These are phyloP conservation scores for Synergus umbraculus DNA, from an alignment of 2,888 invertebrate species.

Conservation along the genomic window DNA sequence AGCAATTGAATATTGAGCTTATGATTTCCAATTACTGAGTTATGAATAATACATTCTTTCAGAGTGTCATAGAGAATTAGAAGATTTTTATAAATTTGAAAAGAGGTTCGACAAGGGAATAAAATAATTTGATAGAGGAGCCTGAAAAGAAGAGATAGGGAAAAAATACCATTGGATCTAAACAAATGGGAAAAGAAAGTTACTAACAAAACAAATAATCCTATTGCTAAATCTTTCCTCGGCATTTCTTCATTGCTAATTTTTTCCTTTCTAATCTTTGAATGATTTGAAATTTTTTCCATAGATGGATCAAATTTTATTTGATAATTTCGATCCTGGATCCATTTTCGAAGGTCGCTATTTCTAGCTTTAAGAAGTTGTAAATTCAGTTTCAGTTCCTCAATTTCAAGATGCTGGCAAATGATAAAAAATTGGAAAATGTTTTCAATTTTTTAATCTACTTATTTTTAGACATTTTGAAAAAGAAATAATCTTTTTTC, in stretches of 20 bases:
- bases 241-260: conserved; percentile 30
- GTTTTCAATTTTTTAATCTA: not conserved
- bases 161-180: not conserved
- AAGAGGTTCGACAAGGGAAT: not conserved
- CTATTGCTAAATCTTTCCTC: conserved; percentile 51
- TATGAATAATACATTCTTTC: not conserved
- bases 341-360: conserved; percentile 47
- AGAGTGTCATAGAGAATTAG: not conserved
- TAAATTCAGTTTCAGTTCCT: conserved; percentile 52
- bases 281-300: not conserved
- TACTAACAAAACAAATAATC: conserved; percentile 50
- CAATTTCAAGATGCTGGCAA: conserved; percentile 48
- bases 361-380: conserved; percentile 57
- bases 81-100: not conserved
- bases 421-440: not conserved
- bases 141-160: not conserved
- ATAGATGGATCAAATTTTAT: no score
- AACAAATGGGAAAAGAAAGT: conserved; percentile 48
- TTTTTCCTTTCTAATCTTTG: conserved; percentile 18
- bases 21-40: not conserved
- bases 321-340: conserved; percentile 36
- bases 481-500: not conserved
- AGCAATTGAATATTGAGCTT: not conserved
- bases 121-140: not conserved
- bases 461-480: not conserved